Evolutionary conservation across 2,113 vertebrate genomes (phyloP).

Genomic region (Diphyllodes magnificus): DNA sequence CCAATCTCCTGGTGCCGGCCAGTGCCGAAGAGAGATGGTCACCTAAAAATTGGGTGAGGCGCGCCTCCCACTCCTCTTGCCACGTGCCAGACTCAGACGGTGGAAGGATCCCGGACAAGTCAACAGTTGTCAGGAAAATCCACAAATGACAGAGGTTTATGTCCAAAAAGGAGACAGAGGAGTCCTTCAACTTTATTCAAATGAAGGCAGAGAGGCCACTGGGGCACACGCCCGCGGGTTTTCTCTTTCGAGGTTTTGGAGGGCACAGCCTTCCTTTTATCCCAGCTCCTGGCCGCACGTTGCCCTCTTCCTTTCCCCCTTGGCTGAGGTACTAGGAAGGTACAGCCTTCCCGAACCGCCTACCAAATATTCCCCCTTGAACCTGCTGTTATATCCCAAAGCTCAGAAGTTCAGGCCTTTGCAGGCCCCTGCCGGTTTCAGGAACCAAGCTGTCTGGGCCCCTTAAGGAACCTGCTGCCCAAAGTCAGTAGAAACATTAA

Average conservation of each 20-base stretch:
- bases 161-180: neutral
- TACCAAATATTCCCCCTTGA: neutral
- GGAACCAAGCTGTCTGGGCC: neutral
- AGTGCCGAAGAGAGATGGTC: too few species aligned
- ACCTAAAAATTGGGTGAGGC: too few species aligned
- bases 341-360: neutral
- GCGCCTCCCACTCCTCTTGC: too few species aligned
- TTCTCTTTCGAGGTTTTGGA: neutral
- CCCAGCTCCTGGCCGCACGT: neutral
- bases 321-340: neutral
- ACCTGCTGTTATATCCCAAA: neutral
- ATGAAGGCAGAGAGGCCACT: neutral
- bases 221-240: neutral
- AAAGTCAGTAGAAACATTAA: neutral
- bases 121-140: too few species aligned
- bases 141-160: too few species aligned
- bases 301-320: neutral
- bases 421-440: neutral
- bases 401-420: neutral
- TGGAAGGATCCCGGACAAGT: too few species aligned
- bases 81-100: too few species aligned
- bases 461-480: neutral
- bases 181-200: neutral
- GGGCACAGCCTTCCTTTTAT: neutral
- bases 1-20: too few species aligned